phyloP scores from a whole-genome alignment of 2,888 invertebrate species.

The Lasioglossum zephyrum region DNA sequence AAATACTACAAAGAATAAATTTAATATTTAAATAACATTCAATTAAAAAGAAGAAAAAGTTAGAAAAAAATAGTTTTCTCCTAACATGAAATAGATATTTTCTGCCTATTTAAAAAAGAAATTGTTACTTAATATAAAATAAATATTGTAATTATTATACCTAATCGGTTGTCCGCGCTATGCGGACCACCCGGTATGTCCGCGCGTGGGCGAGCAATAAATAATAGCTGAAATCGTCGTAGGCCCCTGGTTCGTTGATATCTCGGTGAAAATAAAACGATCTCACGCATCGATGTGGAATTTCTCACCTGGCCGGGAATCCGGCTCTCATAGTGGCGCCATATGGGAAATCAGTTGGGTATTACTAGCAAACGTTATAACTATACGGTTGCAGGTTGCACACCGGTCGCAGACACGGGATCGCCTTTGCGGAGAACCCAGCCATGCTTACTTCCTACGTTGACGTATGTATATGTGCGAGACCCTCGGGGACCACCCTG shows the following conservation, averaged over 20 bases:
- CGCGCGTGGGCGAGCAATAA: neutral
- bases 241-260: constrained; percentile 5
- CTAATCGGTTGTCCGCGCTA: no score
- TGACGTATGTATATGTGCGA: constrained; percentile 16
- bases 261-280: constrained; percentile 49
- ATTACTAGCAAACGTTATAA: constrained; percentile 50
- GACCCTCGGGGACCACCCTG: constrained; percentile 36
- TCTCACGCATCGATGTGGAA: constrained; percentile 56
- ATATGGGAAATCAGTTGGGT: constrained; percentile 72
- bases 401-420: constrained; percentile 39
- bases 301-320: constrained; percentile 47
- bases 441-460: constrained; percentile 68
- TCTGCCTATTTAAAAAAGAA: no score
- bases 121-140: no score
- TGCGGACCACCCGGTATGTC: no score
- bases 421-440: constrained; percentile 63
- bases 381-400: constrained; percentile 38
- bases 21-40: no score
- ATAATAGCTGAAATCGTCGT: constrained; percentile 22
- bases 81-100: no score
- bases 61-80: no score
- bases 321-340: constrained; percentile 43
- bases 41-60: no score
- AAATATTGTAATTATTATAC: no score
- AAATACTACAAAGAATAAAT: no score